A percentile compares a stretch with the other conserved stretches of the same genome.
Evolutionary conservation across 2,888 invertebrate species (phyloP).

Genomic region (Ophion slaviceki): DNA sequence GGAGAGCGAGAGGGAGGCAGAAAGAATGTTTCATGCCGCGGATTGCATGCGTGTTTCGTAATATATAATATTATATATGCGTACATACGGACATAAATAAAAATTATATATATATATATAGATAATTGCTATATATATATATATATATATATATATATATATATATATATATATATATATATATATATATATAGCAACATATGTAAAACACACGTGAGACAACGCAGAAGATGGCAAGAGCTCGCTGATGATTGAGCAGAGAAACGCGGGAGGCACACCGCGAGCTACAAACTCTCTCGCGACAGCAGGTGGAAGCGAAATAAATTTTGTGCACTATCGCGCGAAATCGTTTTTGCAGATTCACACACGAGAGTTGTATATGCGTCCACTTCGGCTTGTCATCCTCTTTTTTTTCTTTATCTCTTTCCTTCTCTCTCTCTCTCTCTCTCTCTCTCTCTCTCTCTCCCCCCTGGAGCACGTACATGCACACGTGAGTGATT

Average conservation of each 20-base stretch:
- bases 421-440: not conserved
- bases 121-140: not conserved
- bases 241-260: conserved; percentile 42
- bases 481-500: conserved; percentile 33
- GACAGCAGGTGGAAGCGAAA: conserved; percentile 73
- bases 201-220: conserved; percentile 18
- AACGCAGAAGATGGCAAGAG: conserved; percentile 28
- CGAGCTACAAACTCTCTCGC: conserved; percentile 34
- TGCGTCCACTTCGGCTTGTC: conserved; percentile 21
- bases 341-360: conserved; percentile 68
- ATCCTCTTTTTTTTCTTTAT: conserved; percentile 28
- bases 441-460: not conserved
- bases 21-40: conserved; percentile 11
- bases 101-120: conserved; percentile 2
- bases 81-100: not conserved
- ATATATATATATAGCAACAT: not conserved
- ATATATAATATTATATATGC: conserved; percentile 2
- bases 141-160: conserved; percentile 17
- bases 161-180: not conserved
- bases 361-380: conserved; percentile 33
- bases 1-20: not conserved
- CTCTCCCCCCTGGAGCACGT: conserved; percentile 1
- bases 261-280: conserved; percentile 41
- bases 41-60: conserved; percentile 25
- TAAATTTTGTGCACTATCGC: conserved; percentile 75